Evolutionary conservation across 2,797 vertebrate genomes (phyloP).

Genomic region (Ctenochaetus hawaiiensis): DNA sequence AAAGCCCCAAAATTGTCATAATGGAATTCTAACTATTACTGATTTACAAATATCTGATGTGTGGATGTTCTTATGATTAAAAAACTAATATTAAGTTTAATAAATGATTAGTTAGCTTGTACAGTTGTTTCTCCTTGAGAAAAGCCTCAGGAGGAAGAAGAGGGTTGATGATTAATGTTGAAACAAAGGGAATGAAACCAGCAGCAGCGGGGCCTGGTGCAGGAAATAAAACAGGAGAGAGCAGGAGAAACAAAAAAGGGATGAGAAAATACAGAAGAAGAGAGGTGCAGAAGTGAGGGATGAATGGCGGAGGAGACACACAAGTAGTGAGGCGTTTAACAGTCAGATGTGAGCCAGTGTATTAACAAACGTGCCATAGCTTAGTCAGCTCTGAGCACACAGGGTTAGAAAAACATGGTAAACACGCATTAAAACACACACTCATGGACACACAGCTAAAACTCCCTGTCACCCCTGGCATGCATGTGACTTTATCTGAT

Average conservation of each 20-base stretch:
- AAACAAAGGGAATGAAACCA: conserved; percentile 25
- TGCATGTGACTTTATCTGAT: conserved; percentile 36
- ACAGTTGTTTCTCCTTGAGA: conserved; percentile 9
- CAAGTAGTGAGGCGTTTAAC: conserved; percentile 10
- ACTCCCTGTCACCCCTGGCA: conserved; percentile 20
- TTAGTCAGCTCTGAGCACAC: conserved; percentile 42
- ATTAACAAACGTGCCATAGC: conserved; percentile 14
- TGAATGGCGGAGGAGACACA: conserved; percentile 14
- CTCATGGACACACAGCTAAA: conserved; percentile 11
- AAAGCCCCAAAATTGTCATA: too few relatives aligned
- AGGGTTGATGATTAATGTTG: conserved; percentile 22
- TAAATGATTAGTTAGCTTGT: too few relatives aligned
- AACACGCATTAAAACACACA: conserved; percentile 9
- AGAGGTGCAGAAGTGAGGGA: conserved; percentile 15
- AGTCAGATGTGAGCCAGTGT: conserved; percentile 27
- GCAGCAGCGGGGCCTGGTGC: neutral
- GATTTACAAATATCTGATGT: too few relatives aligned
- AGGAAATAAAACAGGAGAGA: neutral
- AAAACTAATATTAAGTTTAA: too few relatives aligned
- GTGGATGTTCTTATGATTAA: too few relatives aligned
- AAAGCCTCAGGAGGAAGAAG: neutral
- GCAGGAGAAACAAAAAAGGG: neutral
- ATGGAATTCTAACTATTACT: too few relatives aligned
- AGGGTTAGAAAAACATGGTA: conserved; percentile 2
- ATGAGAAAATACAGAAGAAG: neutral